Conservation (phyloP, 1,140 invertebrate species). For the Myzus persicae region DNA sequence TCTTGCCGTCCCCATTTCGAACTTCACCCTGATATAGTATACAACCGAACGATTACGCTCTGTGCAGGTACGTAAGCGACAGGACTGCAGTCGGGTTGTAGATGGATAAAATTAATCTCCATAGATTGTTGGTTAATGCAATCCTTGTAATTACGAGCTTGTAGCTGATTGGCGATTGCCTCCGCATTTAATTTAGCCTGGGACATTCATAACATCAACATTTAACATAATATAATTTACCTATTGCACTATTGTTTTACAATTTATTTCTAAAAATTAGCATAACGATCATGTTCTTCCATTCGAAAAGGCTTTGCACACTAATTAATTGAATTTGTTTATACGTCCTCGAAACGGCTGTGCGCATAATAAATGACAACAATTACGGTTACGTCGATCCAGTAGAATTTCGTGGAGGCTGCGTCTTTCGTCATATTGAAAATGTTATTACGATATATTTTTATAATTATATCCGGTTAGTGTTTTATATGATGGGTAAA, state of each 20-base stretch:
- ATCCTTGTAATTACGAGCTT: not conserved
- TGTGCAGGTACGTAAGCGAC: not conserved
- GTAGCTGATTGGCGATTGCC: not conserved
- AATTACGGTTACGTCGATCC: no score
- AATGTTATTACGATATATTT: not conserved
- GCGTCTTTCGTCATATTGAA: not conserved
- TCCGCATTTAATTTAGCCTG: not conserved
- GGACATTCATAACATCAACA: not conserved
- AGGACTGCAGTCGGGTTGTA: not conserved
- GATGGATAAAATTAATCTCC: not conserved
- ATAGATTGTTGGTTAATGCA: not conserved
- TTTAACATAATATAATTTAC: constrained; percentile 3
- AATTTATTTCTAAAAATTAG: not conserved
- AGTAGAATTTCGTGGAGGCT: not conserved
- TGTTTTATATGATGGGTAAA: no score
- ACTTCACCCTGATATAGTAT: no score
- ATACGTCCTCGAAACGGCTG: not conserved
- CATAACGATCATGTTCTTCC: no score
- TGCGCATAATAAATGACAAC: not conserved
- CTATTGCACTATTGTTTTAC: not conserved
- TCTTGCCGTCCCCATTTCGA: not conserved
- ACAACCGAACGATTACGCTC: no score
- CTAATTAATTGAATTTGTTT: not conserved
- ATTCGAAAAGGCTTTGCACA: not conserved
- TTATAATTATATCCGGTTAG: no score